Evolutionary conservation across 2,797 vertebrate genomes (phyloP).

Genomic region (Gallinago nigripennis): DNA sequence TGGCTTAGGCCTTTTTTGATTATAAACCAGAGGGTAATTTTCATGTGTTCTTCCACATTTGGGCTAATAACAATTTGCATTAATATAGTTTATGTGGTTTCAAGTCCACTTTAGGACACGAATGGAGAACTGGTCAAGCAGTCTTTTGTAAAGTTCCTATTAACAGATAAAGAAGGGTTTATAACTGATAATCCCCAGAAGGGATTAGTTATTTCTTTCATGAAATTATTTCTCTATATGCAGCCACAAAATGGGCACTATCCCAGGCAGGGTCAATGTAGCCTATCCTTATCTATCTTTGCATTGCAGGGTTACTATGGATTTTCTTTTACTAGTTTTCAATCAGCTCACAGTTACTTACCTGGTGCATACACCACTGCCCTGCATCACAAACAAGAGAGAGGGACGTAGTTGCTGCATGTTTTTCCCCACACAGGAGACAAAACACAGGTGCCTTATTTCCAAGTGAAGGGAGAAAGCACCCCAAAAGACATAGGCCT

Average conservation of each 20-base stretch:
- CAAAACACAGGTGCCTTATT: background rate
- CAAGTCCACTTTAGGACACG: background rate
- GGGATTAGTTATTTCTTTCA: background rate
- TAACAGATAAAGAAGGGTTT: background rate
- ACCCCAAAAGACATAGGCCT: background rate
- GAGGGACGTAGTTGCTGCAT: background rate
- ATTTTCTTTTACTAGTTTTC: slow-evolving; percentile 18
- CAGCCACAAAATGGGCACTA: background rate
- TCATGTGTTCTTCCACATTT: background rate
- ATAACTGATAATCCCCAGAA: background rate
- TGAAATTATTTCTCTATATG: background rate
- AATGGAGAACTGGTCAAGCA: background rate
- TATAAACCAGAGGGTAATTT: background rate
- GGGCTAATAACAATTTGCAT: background rate
- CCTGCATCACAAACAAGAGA: background rate
- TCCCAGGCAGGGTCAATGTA: background rate
- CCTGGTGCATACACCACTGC: background rate
- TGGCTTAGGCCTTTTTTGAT: background rate
- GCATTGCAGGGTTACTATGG: slow-evolving; percentile 23
- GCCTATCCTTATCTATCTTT: background rate
- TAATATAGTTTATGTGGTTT: background rate
- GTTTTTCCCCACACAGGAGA: background rate
- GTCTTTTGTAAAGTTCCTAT: background rate
- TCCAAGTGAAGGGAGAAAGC: background rate
- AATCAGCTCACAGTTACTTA: background rate